phyloP scores from a whole-genome alignment of 2,888 invertebrate species.

The Sminthurinus aureus region DNA sequence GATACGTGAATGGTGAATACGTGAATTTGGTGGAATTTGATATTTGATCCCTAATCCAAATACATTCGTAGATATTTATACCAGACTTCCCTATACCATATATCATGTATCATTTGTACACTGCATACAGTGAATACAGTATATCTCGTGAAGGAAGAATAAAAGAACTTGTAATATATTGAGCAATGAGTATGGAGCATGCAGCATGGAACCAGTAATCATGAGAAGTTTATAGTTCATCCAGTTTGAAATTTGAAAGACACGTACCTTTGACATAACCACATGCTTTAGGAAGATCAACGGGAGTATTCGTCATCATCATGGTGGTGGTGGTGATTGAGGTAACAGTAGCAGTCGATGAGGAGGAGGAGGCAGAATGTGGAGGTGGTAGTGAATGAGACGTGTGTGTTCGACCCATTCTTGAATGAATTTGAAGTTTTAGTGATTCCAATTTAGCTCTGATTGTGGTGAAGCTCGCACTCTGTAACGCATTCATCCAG shows the following conservation, averaged over 20 bases:
- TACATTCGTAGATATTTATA: background rate
- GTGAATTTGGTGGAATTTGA: background rate
- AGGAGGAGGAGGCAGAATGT: background rate
- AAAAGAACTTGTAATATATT: background rate
- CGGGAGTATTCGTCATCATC: background rate
- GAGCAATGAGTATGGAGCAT: background rate
- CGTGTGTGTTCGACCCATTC: slow-evolving; percentile 34
- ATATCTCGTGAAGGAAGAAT: background rate
- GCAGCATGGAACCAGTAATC: background rate
- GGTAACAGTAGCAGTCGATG: background rate
- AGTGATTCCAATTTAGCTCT: slow-evolving; percentile 72
- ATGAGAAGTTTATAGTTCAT: too few relatives aligned
- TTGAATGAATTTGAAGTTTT: slow-evolving; percentile 61
- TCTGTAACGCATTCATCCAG: slow-evolving; percentile 85
- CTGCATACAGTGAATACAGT: background rate
- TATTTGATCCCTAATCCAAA: too few relatives aligned
- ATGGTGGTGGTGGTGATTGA: too few relatives aligned
- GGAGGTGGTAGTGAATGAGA: slow-evolving; percentile 32
- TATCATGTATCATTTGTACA: too few relatives aligned
- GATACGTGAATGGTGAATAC: background rate
- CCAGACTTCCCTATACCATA: background rate
- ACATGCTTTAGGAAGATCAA: slow-evolving; percentile 44
- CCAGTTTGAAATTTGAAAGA: too few relatives aligned
- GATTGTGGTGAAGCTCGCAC: slow-evolving; percentile 84
- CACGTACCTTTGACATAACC: slow-evolving; percentile 58